Evolutionary conservation across 1,140 invertebrate species (phyloP).

Genomic region (Thaumatotibia leucotreta): DNA sequence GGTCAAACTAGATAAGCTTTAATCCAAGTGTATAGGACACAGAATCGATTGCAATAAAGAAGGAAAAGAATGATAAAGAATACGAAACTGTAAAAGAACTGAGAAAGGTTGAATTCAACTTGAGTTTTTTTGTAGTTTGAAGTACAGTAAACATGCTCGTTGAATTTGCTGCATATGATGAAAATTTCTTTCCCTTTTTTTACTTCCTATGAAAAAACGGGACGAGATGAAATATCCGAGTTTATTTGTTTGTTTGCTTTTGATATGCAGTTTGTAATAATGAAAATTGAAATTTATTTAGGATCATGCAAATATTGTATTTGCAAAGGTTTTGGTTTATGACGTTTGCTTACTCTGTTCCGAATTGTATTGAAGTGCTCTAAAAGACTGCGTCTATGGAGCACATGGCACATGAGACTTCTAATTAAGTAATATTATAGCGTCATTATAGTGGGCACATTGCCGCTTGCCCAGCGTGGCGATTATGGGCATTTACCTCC

Average conservation of each 20-base stretch:
- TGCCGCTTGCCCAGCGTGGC: too few species aligned
- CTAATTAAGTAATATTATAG: too few species aligned
- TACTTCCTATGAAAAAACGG: neutral
- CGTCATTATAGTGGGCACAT: too few species aligned
- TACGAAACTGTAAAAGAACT: neutral
- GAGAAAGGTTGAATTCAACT: neutral
- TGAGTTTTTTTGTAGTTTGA: neutral
- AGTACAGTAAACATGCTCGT: neutral
- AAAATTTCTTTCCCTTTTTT: slow-evolving; percentile 1
- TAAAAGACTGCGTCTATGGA: too few species aligned
- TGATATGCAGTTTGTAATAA: slow-evolving; percentile 5
- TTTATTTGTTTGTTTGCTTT: slow-evolving; percentile 10
- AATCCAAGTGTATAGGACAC: neutral
- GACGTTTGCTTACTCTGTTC: neutral
- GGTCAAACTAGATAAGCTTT: neutral
- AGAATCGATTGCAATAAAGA: neutral
- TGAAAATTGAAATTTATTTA: slow-evolving; percentile 1
- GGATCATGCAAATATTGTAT: neutral
- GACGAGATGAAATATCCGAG: neutral
- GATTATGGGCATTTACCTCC: too few species aligned
- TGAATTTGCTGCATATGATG: slow-evolving; percentile 10
- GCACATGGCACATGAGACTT: too few species aligned
- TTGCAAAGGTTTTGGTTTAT: neutral
- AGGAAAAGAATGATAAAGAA: neutral
- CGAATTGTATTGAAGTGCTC: neutral